phyloP scores from a whole-genome alignment of 2,113 vertebrate species.

The Anolis carolinensis region DNA sequence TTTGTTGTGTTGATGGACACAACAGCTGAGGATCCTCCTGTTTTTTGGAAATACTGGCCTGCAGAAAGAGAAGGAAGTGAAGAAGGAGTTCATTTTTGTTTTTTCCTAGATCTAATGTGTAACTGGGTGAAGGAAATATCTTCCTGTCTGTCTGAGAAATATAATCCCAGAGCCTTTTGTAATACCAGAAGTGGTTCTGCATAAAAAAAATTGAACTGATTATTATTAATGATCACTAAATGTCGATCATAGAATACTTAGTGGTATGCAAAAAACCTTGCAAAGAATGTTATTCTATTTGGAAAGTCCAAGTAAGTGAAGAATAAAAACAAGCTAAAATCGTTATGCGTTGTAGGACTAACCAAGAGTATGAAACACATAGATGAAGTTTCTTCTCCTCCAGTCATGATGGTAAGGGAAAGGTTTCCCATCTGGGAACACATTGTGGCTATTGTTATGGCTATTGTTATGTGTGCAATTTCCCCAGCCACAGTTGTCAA shows the following conservation, averaged over 20 bases:
- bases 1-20: slow-evolving; percentile 88
- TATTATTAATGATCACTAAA: neutral
- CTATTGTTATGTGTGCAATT: slow-evolving; percentile 70
- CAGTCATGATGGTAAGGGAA: slow-evolving; percentile 84
- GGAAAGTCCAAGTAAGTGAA: neutral
- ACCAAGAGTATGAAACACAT: slow-evolving; percentile 91
- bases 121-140: neutral
- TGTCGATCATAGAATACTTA: neutral
- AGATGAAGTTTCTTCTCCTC: slow-evolving; percentile 86
- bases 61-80: slow-evolving; percentile 24
- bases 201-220: neutral
- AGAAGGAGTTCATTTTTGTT: neutral
- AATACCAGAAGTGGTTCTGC: neutral
- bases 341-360: slow-evolving; percentile 44
- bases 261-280: neutral
- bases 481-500: slow-evolving; percentile 78
- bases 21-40: slow-evolving; percentile 79
- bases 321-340: neutral
- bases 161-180: too few relatives aligned
- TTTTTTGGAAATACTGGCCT: slow-evolving; percentile 90
- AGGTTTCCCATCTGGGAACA: slow-evolving; percentile 89
- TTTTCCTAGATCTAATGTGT: neutral
- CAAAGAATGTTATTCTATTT: neutral
- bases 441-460: slow-evolving; percentile 69
- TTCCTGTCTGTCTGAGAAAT: neutral